A percentile compares a stretch with the other conserved stretches of the same genome.
Evolutionary conservation across 2,797 vertebrate species (phyloP).

Genomic region (Benthosema pterotum): DNA sequence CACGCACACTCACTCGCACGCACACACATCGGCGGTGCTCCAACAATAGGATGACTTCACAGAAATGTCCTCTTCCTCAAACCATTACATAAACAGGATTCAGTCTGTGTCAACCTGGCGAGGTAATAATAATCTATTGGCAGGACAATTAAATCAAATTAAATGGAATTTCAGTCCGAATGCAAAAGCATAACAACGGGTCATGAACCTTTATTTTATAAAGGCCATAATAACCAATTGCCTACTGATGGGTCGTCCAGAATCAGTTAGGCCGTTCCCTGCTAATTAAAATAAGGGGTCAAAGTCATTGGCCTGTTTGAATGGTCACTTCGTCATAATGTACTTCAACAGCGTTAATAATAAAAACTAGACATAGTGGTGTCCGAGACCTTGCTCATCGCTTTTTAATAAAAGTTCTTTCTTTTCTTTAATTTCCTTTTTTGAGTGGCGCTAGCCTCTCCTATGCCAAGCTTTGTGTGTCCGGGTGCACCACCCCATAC

Average conservation of each 20-base stretch:
- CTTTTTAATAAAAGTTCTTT: too few species aligned
- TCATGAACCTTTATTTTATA: slow-evolving; percentile 21
- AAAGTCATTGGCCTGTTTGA: too few species aligned
- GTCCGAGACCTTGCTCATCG: too few species aligned
- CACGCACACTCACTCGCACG: too few species aligned
- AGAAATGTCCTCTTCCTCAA: slow-evolving; percentile 40
- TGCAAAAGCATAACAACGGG: slow-evolving; percentile 29
- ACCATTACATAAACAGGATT: slow-evolving; percentile 47
- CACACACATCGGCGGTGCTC: slow-evolving; percentile 24
- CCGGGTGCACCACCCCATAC: too few species aligned
- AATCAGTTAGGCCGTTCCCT: too few species aligned
- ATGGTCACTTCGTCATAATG: too few species aligned
- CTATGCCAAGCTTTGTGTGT: too few species aligned
- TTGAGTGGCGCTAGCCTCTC: too few species aligned
- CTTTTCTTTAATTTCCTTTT: too few species aligned
- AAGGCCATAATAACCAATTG: neutral
- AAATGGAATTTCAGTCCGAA: slow-evolving; percentile 22
- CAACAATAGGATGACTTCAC: slow-evolving; percentile 60
- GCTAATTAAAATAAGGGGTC: too few species aligned
- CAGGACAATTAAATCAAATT: slow-evolving; percentile 11
- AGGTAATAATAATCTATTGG: slow-evolving; percentile 25
- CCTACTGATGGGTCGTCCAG: neutral
- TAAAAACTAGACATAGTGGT: neutral
- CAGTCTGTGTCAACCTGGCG: slow-evolving; percentile 12
- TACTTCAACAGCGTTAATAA: neutral